Conservation (phyloP, 2,797 vertebrate species). For the Gymnothorax javanicus region DNA sequence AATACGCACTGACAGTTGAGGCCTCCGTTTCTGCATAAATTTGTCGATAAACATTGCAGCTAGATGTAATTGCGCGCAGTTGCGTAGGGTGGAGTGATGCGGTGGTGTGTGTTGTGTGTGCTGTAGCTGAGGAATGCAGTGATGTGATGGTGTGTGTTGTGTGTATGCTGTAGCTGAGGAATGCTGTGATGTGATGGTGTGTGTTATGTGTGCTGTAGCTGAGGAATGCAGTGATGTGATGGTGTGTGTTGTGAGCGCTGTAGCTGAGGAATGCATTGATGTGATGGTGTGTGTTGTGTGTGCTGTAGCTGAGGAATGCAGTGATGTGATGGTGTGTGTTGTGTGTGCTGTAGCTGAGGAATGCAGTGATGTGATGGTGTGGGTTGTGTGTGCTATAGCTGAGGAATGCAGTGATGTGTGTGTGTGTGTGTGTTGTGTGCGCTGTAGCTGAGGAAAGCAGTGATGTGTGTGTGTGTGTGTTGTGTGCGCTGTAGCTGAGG, state of each 20-base stretch:
- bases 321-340: no score
- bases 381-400: conserved; percentile 34
- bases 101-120: background rate
- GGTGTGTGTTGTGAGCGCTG: conserved; percentile 10
- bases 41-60: background rate
- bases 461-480: conserved; percentile 41
- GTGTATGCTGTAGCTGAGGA: background rate
- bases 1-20: background rate
- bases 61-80: background rate
- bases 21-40: background rate
- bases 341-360: conserved; percentile 47
- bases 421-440: background rate
- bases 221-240: no score
- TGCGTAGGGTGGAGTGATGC: background rate
- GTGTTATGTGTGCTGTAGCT: background rate
- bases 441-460: conserved; percentile 60
- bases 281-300: conserved; percentile 30
- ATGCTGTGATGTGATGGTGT: background rate
- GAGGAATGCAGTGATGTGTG: conserved; percentile 62
- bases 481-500: conserved; percentile 45
- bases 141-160: no score
- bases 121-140: no score
- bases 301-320: no score
- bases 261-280: conserved; percentile 61
- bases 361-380: conserved; percentile 55